Evolutionary conservation across 2,113 vertebrate species (phyloP).

Genomic region (Aphelocoma coerulescens): DNA sequence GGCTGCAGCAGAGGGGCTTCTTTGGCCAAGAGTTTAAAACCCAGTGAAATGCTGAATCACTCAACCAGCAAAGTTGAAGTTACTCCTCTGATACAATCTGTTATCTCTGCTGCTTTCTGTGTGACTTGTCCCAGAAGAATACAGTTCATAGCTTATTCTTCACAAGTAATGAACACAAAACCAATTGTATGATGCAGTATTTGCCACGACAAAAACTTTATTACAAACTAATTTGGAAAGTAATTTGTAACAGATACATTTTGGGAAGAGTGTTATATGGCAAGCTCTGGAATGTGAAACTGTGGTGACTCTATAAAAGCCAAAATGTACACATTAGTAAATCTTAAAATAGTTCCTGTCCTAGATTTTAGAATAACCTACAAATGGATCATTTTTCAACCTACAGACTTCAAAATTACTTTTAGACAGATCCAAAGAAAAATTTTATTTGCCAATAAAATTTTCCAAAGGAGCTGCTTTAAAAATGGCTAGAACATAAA

Average conservation of each 20-base stretch:
- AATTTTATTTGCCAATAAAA: conserved; percentile 32
- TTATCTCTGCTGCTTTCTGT: not conserved
- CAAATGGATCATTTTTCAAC: conserved; percentile 45
- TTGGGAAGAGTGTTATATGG: not conserved
- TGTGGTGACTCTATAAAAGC: not conserved
- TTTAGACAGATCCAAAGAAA: conserved; percentile 1
- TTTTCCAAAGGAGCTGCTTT: conserved; percentile 12
- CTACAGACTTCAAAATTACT: not conserved
- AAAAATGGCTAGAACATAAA: conserved; percentile 39
- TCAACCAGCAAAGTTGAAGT: not conserved
- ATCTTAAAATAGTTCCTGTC: conserved; percentile 29
- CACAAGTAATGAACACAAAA: not conserved
- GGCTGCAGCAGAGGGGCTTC: not conserved
- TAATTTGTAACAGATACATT: not conserved
- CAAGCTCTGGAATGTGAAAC: not conserved
- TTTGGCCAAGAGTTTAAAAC: not conserved
- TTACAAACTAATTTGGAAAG: conserved; percentile 1
- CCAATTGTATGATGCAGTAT: not conserved
- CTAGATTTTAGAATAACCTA: conserved; percentile 32
- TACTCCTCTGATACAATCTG: not conserved
- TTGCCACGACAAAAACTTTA: not conserved
- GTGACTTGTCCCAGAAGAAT: not conserved
- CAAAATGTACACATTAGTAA: conserved; percentile 6
- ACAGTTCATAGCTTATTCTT: not conserved
- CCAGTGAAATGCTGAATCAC: not conserved